phyloP scores from a whole-genome alignment of 2,113 vertebrate genomes.

The Ibidorhyncha struthersii region DNA sequence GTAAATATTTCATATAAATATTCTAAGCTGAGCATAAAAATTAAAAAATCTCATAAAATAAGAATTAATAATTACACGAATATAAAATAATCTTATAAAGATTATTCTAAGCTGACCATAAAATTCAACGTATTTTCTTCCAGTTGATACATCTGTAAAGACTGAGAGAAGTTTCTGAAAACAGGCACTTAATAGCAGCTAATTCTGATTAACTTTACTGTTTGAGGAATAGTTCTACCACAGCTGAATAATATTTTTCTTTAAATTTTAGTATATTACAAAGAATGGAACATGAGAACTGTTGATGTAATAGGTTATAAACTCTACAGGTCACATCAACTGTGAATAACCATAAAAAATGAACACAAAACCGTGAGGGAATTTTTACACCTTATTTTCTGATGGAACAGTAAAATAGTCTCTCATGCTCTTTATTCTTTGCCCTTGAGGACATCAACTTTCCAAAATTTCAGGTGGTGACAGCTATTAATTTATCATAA shows the following conservation, averaged over 20 bases:
- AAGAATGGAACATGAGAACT: constrained; percentile 25
- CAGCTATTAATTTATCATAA: background rate
- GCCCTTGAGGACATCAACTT: background rate
- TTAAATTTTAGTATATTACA: constrained; percentile 52
- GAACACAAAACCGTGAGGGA: background rate
- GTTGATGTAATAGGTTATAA: constrained; percentile 5
- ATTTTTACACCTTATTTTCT: background rate
- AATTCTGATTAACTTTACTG: constrained; percentile 13
- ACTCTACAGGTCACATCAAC: background rate
- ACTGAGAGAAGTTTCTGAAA: background rate
- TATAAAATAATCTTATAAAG: background rate
- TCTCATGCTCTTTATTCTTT: background rate
- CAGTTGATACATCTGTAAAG: background rate
- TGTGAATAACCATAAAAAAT: background rate
- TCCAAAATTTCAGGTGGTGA: background rate
- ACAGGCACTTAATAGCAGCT: constrained; percentile 2
- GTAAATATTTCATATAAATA: background rate
- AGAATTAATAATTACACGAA: background rate
- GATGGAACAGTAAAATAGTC: background rate
- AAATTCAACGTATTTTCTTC: background rate
- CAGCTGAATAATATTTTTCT: constrained; percentile 39
- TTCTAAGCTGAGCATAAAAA: background rate
- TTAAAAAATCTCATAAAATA: background rate
- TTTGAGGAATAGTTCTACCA: background rate
- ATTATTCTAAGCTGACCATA: background rate